These are phyloP conservation scores for Olivierus martensii DNA, from an alignment of 1,140 invertebrate genomes.

Conservation along the genomic window DNA sequence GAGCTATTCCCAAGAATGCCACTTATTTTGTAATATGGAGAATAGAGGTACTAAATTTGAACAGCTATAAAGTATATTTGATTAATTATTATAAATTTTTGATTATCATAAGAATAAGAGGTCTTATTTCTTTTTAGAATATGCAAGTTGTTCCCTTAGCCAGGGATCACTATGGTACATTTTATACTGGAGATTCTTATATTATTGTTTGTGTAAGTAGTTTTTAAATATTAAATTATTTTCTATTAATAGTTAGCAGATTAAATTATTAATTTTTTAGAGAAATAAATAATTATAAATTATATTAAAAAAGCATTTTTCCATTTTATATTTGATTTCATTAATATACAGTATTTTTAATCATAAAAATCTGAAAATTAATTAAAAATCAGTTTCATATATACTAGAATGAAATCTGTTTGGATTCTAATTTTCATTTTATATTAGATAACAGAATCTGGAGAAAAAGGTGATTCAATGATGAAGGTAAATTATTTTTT, in stretches of 20 bases:
- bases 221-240: slow-evolving; percentile 1
- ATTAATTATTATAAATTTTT: no score
- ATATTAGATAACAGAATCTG: slow-evolving; percentile 33
- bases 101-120: no score
- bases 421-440: no score
- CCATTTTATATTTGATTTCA: no score
- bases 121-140: slow-evolving; percentile 55
- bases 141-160: slow-evolving; percentile 57
- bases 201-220: slow-evolving; percentile 59
- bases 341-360: no score
- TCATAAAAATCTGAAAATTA: no score
- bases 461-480: slow-evolving; percentile 45
- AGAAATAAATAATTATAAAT: no score
- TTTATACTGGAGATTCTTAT: slow-evolving; percentile 73
- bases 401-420: no score
- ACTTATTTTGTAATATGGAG: slow-evolving; percentile 65
- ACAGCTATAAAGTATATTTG: no score
- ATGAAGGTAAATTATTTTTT: slow-evolving; percentile 42
- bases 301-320: no score
- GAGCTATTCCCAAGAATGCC: slow-evolving; percentile 51
- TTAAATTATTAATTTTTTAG: neutral
- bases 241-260: neutral
- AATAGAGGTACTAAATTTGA: slow-evolving; percentile 65
- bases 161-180: slow-evolving; percentile 62
- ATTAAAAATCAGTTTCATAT: no score